Conservation (phyloP, 2,797 vertebrate species). For the Peromyscus melanophrys region DNA sequence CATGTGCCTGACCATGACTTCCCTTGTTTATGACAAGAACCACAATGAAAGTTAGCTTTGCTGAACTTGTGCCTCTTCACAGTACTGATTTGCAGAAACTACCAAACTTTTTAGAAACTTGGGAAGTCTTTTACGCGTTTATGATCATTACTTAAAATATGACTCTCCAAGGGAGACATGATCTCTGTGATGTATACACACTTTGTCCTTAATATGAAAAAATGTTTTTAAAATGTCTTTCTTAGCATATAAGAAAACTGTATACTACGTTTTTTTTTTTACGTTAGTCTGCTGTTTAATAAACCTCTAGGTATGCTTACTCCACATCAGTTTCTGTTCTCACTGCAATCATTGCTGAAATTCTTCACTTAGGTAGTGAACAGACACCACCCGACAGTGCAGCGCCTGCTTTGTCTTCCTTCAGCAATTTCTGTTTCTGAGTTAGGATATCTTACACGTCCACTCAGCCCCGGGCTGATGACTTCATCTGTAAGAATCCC, state of each 20-base stretch:
- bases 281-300: neutral
- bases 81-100: slow-evolving; percentile 21
- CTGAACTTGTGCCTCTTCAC: neutral
- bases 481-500: neutral
- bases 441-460: neutral
- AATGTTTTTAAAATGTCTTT: neutral
- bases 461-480: neutral
- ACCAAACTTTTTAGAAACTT: neutral
- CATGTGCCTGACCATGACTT: neutral
- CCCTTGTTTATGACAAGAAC: slow-evolving; percentile 6
- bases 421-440: neutral
- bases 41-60: neutral
- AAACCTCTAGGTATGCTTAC: neutral
- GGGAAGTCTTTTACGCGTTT: neutral
- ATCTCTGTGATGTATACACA: neutral
- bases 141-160: neutral
- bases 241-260: neutral
- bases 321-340: neutral
- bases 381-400: neutral
- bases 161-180: neutral
- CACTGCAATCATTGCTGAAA: neutral
- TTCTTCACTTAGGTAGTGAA: neutral
- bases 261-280: neutral
- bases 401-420: neutral
- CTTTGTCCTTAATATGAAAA: neutral